Base-by-base conservation (phyloP, 2,888 invertebrate genomes). In the Agrochola lota region DNA sequence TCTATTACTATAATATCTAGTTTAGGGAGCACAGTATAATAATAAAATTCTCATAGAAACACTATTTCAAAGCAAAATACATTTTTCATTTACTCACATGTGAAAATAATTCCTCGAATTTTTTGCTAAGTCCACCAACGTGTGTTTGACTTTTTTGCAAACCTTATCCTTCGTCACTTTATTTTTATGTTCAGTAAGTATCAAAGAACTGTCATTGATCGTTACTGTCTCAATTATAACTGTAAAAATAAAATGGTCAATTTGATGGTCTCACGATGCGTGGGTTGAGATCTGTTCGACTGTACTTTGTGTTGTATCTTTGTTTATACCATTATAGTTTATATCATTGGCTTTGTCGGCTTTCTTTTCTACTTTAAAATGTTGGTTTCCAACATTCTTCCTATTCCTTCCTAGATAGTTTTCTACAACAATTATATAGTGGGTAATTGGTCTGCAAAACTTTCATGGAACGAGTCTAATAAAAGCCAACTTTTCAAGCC, bases 181-280 rank as follows among this genome's bases (percentile, higher is more conserved):
- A 77, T 52, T 49, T 78, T 72, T 78, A 66, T 77, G 67, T 81
- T 75, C 70, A 72, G 74, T 74, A 81, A 52, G 55, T 70, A 77
- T 75, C 74, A 60, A 75, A 74, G 67, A 85, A 87, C 69, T 83
- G 83, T 89, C 85, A 80, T 66, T 80, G 76, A 82, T 80, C 75
- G 81, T 81, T 77, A 83, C 81, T 81, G 81, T 83, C 74, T 77
- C 81, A 87, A 81, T 83, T 85, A 87, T 78, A 85, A 84, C 87
- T 87, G 87, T 87, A 83, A 79, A 79, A 77, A 84, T 86, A 82
- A 86, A 84, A 87, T 80, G 81, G 89, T 88, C 85, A 87, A 82
- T 86, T 89, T 86, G 84, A 86, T 89, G 90, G 87, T 86, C 86
- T 71, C 78, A 73, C 79, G 67, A 83, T 77, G 83, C 78, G 88